A percentile compares a stretch with the other conserved stretches of the same genome.
These are phyloP conservation scores for Odobenus rosmarus DNA, from an alignment of 2,113 vertebrate species.

Conservation along the genomic window DNA sequence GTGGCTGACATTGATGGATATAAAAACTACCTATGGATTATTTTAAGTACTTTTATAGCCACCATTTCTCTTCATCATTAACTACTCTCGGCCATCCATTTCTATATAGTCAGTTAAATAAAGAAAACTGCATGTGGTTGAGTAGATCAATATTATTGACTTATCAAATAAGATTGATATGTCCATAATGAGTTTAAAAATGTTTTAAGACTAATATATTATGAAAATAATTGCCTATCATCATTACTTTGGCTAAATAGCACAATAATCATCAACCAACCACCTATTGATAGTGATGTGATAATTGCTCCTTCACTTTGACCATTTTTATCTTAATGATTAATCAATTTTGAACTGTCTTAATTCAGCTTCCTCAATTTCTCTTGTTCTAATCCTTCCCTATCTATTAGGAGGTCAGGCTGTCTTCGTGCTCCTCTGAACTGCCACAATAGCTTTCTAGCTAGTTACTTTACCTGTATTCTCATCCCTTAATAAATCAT, in stretches of 20 bases:
- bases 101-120: slow-evolving; percentile 38
- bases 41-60: slow-evolving; percentile 50
- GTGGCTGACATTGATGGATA: not conserved
- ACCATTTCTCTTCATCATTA: slow-evolving; percentile 33
- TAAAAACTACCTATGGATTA: slow-evolving; percentile 9
- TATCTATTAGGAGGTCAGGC: not conserved
- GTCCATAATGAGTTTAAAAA: slow-evolving; percentile 46
- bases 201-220: slow-evolving; percentile 44
- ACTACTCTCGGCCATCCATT: not conserved
- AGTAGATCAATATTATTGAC: slow-evolving; percentile 66
- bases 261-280: not conserved
- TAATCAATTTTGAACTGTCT: not conserved
- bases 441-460: not conserved
- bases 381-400: not conserved
- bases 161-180: slow-evolving; percentile 46
- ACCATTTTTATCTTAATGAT: not conserved
- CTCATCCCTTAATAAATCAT: not conserved
- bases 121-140: slow-evolving; percentile 27
- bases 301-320: slow-evolving; percentile 12
- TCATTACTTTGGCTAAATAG: slow-evolving; percentile 33
- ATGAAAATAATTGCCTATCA: slow-evolving; percentile 30
- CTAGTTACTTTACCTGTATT: not conserved
- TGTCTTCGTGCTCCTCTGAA: not conserved
- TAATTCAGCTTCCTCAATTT: not conserved
- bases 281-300: not conserved